These are phyloP conservation scores for Actias luna DNA, from an alignment of 2,888 invertebrate species.

Conservation along the genomic window DNA sequence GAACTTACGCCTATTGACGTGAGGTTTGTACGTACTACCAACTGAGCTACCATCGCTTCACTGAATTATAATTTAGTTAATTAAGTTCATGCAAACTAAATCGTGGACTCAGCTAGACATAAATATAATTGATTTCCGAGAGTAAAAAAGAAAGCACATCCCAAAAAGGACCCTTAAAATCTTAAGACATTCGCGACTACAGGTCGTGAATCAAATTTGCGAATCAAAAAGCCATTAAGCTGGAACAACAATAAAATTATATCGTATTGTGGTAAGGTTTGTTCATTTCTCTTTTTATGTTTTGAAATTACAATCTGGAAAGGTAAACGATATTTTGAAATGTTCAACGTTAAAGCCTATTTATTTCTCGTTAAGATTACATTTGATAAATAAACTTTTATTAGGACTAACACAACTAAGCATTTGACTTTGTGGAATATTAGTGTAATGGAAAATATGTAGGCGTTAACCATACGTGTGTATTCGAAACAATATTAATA, in stretches of 20 bases:
- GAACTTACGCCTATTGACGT: no score
- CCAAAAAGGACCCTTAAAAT: not conserved
- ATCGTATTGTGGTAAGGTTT: conserved; percentile 3
- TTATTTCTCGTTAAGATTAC: not conserved
- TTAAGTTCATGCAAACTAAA: no score
- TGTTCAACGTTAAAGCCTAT: not conserved
- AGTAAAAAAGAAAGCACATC: not conserved
- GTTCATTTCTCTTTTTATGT: conserved; percentile 1
- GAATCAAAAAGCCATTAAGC: conserved; percentile 13
- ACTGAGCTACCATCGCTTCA: no score
- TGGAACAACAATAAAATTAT: conserved; percentile 7
- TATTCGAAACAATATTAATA: no score
- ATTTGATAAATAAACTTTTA: no score
- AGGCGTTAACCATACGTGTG: no score
- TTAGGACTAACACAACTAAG: no score
- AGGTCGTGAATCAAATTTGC: conserved; percentile 10
- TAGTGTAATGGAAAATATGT: no score
- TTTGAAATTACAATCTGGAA: conserved; percentile 1
- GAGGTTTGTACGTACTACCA: no score
- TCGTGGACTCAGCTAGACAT: no score
- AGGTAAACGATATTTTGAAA: conserved; percentile 3
- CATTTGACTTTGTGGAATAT: no score
- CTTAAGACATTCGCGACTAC: not conserved
- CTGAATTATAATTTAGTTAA: no score
- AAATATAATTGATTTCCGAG: not conserved